phyloP scores from a whole-genome alignment of 2,797 vertebrate genomes.

The Macropodus opercularis region DNA sequence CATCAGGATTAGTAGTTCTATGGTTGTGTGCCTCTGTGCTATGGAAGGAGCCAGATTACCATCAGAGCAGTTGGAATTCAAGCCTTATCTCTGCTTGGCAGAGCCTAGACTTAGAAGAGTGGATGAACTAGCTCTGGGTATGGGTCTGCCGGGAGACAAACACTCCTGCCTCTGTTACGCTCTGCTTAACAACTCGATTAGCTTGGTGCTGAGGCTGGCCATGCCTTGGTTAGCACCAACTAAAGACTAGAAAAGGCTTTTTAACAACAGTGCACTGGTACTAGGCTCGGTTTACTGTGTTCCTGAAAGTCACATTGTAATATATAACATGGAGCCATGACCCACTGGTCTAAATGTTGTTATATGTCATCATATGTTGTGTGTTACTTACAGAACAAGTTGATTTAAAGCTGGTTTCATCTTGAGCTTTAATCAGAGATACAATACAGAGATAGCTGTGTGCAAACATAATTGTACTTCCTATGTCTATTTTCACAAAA shows the following conservation, averaged over 20 bases:
- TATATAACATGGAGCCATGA: slow-evolving; percentile 10
- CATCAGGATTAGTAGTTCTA: slow-evolving; percentile 58
- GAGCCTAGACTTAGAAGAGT: slow-evolving; percentile 56
- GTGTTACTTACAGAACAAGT: slow-evolving; percentile 15
- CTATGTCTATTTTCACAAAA: neutral
- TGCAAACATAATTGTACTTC: neutral
- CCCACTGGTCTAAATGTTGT: neutral
- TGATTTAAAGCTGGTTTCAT: neutral
- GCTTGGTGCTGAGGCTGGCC: slow-evolving; percentile 45
- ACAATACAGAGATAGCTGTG: slow-evolving; percentile 1
- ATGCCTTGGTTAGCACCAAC: slow-evolving; percentile 42
- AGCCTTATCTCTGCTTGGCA: slow-evolving; percentile 77
- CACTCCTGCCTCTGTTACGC: slow-evolving; percentile 66
- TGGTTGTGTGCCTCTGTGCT: slow-evolving; percentile 45
- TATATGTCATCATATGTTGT: too few species aligned
- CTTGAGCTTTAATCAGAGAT: neutral
- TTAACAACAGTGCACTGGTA: neutral
- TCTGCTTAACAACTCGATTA: slow-evolving; percentile 68
- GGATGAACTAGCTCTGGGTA: slow-evolving; percentile 59
- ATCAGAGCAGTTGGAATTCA: slow-evolving; percentile 76
- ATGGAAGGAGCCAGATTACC: slow-evolving; percentile 71
- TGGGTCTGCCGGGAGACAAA: slow-evolving; percentile 57
- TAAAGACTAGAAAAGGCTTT: too few species aligned
- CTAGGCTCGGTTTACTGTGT: slow-evolving; percentile 9
- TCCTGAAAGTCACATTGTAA: neutral